Evolutionary conservation across 2,797 vertebrate species (phyloP).

Genomic region (Crax fasciolata): DNA sequence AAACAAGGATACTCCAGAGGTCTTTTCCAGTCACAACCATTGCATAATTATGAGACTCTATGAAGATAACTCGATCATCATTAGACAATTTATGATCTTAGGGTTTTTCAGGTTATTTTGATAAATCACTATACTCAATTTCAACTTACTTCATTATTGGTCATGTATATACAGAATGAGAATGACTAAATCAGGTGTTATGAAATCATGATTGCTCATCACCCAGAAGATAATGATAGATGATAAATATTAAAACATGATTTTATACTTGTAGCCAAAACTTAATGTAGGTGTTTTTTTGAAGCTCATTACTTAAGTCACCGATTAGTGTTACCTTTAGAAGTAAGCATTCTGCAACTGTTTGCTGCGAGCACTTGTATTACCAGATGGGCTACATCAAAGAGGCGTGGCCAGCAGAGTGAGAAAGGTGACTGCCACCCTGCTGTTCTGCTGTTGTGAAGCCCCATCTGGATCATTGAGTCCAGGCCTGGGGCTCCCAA

Average conservation of each 20-base stretch:
- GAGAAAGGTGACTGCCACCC: no score
- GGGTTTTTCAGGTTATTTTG: not conserved
- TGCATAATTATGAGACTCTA: not conserved
- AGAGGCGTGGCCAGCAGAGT: no score
- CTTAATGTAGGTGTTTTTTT: not conserved
- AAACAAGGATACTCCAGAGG: no score
- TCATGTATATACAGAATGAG: not conserved
- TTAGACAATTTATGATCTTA: not conserved
- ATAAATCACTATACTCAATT: not conserved
- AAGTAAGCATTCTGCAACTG: not conserved
- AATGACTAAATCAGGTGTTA: not conserved
- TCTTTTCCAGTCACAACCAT: not conserved
- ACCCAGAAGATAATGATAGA: not conserved
- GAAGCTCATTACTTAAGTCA: not conserved
- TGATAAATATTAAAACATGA: not conserved
- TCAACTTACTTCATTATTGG: not conserved
- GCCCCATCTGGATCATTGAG: no score
- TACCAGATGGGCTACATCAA: not conserved
- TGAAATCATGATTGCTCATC: not conserved
- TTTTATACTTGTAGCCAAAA: not conserved
- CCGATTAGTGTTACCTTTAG: not conserved
- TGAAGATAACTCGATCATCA: not conserved
- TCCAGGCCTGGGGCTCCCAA: no score
- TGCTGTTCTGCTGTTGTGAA: no score
- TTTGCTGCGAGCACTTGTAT: not conserved